Base-by-base conservation (phyloP, 2,797 vertebrate species). In the Neosilurus hyrtlii region DNA sequence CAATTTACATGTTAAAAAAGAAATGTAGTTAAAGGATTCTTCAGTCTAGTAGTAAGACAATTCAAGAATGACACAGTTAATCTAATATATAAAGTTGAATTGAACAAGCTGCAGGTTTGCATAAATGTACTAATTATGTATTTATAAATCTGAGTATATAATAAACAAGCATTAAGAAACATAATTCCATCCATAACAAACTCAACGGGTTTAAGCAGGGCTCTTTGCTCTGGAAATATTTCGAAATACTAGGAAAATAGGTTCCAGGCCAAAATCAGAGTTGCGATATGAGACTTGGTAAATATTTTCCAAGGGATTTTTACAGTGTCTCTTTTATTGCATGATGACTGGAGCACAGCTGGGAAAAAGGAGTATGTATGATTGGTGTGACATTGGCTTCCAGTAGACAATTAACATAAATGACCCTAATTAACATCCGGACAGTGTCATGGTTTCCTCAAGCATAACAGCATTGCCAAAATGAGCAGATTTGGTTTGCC, bases 361-460 rank as follows among this genome's bases (percentile, higher is more conserved):
- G 89, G 84, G 83, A 67, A 79, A 81, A 68, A 80, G 79, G 59
- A 83, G 81, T 68, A 82, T 78, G 67, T 82, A 63, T 80, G 86
- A 89, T 86, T 89, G 84, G 83, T 88, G 78, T 88, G 88, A 88
- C 86, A 88, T 82, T 80, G 68, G 72, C 86, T 83, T 86, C 73
- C 86, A 84, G 84, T 85, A 89, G 82, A 87, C 77, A 89, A 87
- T 89, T 89, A 89, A 89, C 78, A 87, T 84, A 88, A 77, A 84
- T 88, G 86, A 88, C 88, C 88, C 86, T 89, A 88, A 89, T 90
- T 90, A 89, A 85, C 86, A 85, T 83, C 79, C 72, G 85, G 86
- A 79, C 84, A 84, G 63, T 74, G 74, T 81, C 79, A 76, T 57
- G 79, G 71, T 86, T 85, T 83, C 79, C 70, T 82, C 67, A 80